phyloP scores from a whole-genome alignment of 2,797 vertebrate genomes.

The Prionace glauca region DNA sequence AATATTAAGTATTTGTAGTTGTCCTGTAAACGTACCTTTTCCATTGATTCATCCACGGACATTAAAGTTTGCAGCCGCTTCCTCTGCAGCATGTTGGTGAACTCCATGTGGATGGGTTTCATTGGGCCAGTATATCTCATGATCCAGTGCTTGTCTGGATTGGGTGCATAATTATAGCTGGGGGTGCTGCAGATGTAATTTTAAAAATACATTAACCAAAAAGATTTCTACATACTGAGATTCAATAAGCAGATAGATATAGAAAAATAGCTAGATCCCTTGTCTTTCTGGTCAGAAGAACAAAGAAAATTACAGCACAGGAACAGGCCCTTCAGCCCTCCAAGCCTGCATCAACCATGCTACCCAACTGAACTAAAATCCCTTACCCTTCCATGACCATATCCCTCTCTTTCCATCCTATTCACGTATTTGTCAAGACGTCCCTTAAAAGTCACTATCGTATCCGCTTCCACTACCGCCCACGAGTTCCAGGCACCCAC shows the following conservation, averaged over 20 bases:
- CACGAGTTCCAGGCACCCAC: no score
- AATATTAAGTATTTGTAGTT: not conserved
- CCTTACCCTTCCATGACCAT: no score
- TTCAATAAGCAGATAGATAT: not conserved
- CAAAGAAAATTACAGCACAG: no score
- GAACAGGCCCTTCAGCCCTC: no score
- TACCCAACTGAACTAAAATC: no score
- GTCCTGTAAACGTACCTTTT: slow-evolving; percentile 61
- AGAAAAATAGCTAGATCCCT: not conserved
- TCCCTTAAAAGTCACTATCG: no score
- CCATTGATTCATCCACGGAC: slow-evolving; percentile 90
- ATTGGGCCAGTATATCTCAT: slow-evolving; percentile 93
- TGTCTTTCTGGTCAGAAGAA: not conserved
- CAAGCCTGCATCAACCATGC: no score
- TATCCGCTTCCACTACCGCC: no score
- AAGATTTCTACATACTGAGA: not conserved
- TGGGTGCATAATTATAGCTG: slow-evolving; percentile 93
- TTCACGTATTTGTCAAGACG: no score
- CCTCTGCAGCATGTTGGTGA: slow-evolving; percentile 91
- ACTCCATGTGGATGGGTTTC: slow-evolving; percentile 96
- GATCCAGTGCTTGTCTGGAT: slow-evolving; percentile 96
- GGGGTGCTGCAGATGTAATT: slow-evolving; percentile 68
- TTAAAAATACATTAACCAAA: not conserved
- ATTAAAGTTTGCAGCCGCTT: slow-evolving; percentile 87
- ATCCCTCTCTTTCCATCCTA: no score